Evolutionary conservation across 2,888 invertebrate species (phyloP), one percentile per base, ranked within the genome.

Genomic region (Cantharis lateralis): DNA sequence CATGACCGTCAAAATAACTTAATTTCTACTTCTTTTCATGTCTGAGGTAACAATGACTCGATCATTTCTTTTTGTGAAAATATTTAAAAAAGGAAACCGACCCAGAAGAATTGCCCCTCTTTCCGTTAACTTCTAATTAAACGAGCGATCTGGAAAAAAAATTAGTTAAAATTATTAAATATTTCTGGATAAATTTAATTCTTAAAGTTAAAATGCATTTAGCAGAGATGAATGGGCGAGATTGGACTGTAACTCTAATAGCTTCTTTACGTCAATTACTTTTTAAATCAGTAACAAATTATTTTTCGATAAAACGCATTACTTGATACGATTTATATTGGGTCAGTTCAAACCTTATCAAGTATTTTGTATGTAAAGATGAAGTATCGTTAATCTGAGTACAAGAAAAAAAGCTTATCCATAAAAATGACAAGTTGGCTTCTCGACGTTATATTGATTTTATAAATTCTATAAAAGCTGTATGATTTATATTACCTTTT

Each of bases 51-150:
- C 74, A 68, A 69, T 66, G 68, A 20, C 20, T 68, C 69, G 72
- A 63, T 75, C 70, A 28, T 70, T 72, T 32, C 70, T 48, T 78
- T 74, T 76, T 26, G 72, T 75, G 68, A 78, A 77, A 80, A 82
- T 82, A 82, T 79, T 70, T 74, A 73, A 80, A 79, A 78, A 78
- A 76, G 78, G 79, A 80, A 81, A 82, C 81, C 80, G 79, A 81
- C 81, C 82, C 82, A 83, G 82, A 81, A 80, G 80, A 80, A 48
- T 48, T 48, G n/a, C n/a, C n/a, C 3, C 48, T 5, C 48, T 48
- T 48, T 48, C 48, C 48, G 48, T 5, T n/a, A 48, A 20, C 64
- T 66, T 66, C 11, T 24, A 20, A 66, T 66, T 66, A 66, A 66
- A n/a, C 20, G 20, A 15, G 11, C 1, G n/a, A 66, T 66, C 64